Base-by-base conservation (phyloP, 2,797 vertebrate genomes). In the Pipistrellus nathusii region DNA sequence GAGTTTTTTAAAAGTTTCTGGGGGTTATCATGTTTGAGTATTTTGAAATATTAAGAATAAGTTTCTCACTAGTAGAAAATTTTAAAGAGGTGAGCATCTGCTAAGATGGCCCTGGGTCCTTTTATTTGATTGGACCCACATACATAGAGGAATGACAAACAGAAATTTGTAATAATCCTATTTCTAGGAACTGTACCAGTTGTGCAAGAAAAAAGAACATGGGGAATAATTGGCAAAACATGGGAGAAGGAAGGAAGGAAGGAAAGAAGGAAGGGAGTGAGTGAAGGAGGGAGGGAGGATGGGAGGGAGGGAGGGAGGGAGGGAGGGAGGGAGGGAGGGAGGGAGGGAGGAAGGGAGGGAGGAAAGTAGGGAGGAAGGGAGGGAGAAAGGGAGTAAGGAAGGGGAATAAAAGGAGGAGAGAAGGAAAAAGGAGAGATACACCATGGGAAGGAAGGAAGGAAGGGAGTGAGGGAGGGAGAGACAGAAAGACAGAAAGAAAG, bases 1-100 rank as follows among this genome's bases (percentile, higher is more conserved):
- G 44, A 46, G 57, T 82, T 68, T 80, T 68, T 23, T 23, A 81
- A 72, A 83, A 75, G 38, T 72, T 84, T 81, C 92, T 71, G n/a
- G n/a, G 55, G 20, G 20, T 57, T 80, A 66, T 11, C 38, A 82
- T 32, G 46, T 90, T 51, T 90, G 55, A 76, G n/a, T 57, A 76
- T 53, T 87, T 88, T 93, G 77, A 68, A 71, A 12, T 30, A 66
- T 30, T 85, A 53, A 78, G 48, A 75, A 25, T 2, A 38, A 21
- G 90, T 59, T 81, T 53, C 73, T 88, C 35, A 64, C 44, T 53
- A 77, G 23, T 35, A 62, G 0, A 88, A 30, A 68, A 48, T 51
- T 93, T 94, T 69, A 46, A 78, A 84, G 57, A 76, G 17, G 46
- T 5, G 20, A 81, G 18, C 20, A 68, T 69, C 38, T 80, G 27